Evolutionary conservation across 2,797 vertebrate species (phyloP).

Genomic region (Pseudochirops corinnae): DNA sequence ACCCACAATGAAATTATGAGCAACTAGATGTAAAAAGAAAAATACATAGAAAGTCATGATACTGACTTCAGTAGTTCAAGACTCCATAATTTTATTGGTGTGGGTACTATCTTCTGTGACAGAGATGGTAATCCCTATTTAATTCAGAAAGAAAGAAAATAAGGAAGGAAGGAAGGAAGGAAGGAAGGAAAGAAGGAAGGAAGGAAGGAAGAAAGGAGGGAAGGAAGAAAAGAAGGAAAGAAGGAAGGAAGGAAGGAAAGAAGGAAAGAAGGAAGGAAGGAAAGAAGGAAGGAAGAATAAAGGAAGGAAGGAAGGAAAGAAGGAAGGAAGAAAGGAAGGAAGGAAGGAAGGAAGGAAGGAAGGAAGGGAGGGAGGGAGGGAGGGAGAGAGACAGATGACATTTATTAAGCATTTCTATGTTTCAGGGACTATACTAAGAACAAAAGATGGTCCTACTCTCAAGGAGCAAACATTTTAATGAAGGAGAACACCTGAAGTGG

Average conservation of each 20-base stretch:
- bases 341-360: no score
- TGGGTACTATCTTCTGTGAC: not conserved
- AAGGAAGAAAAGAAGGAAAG: rapidly evolving
- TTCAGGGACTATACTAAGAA: no score
- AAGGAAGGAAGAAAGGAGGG: no score
- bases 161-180: no score
- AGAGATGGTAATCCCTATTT: not conserved
- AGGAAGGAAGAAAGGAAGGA: no score
- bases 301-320: no score
- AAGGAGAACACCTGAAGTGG: no score
- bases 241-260: not conserved
- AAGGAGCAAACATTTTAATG: no score
- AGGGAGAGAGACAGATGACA: rapidly evolving
- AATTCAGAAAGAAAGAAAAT: not conserved
- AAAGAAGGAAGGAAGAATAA: not conserved
- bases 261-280: no score
- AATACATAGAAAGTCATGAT: not conserved
- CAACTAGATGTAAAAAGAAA: not conserved
- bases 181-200: not conserved
- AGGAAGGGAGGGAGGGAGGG: not conserved
- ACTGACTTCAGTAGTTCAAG: not conserved
- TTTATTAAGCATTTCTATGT: no score
- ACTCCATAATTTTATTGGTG: not conserved
- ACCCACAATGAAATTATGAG: not conserved
- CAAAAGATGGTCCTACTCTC: no score